phyloP scores from a whole-genome alignment of 2,797 vertebrate species.

The Danio kyathit region DNA sequence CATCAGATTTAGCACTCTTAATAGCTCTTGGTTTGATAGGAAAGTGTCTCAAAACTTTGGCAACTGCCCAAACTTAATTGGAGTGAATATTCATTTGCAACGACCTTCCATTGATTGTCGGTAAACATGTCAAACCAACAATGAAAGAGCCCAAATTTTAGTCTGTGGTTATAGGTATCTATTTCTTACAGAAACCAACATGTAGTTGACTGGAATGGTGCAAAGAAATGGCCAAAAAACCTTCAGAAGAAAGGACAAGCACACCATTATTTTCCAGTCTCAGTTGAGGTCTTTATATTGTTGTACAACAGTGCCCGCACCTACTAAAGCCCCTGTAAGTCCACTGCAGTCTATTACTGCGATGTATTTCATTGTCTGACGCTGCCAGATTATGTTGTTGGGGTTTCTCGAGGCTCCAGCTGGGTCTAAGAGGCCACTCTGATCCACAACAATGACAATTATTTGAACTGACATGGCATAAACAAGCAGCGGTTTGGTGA shows the following conservation, averaged over 20 bases:
- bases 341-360: slow-evolving; percentile 12
- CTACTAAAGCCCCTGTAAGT: slow-evolving; percentile 1
- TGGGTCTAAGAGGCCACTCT: slow-evolving; percentile 7
- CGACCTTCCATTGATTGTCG: too few relatives aligned
- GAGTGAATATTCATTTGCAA: too few relatives aligned
- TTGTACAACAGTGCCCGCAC: background rate
- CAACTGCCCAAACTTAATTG: too few relatives aligned
- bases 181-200: background rate
- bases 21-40: too few relatives aligned
- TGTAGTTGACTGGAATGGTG: background rate
- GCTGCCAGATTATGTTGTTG: background rate
- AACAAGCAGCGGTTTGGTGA: background rate
- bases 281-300: slow-evolving; percentile 1
- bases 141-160: too few relatives aligned
- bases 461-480: background rate
- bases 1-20: too few relatives aligned
- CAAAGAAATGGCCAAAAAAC: too few relatives aligned
- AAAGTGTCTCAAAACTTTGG: too few relatives aligned
- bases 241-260: background rate
- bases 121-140: too few relatives aligned
- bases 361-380: background rate
- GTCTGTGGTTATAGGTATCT: too few relatives aligned
- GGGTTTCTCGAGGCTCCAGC: background rate
- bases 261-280: background rate
- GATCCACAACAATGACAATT: background rate